Percentiles rank a stretch among this genome's conserved stretches.
Conservation (phyloP, 2,797 vertebrate genomes). For the Schizopygopsis pylzovi region DNA sequence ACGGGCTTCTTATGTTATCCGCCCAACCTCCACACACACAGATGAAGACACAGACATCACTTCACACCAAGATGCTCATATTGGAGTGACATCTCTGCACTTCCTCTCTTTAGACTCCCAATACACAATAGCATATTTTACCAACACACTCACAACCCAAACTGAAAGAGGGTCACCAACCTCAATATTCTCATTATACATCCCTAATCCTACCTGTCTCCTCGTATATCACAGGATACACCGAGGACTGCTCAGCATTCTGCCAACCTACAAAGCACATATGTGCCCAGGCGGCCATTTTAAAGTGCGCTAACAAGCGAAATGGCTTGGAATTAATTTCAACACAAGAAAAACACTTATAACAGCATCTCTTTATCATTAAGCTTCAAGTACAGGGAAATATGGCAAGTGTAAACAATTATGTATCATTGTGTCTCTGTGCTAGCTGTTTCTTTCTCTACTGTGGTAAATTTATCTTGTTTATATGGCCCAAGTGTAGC, state of each 20-base stretch:
- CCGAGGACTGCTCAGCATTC: slow-evolving; percentile 23
- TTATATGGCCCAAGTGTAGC: slow-evolving; percentile 42
- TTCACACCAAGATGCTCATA: slow-evolving; percentile 19
- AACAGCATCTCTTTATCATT: slow-evolving; percentile 20
- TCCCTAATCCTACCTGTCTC: slow-evolving; percentile 29
- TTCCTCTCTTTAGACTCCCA: background rate
- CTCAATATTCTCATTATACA: slow-evolving; percentile 33
- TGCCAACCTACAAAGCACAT: slow-evolving; percentile 36
- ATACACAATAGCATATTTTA: slow-evolving; percentile 18
- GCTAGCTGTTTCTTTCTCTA: slow-evolving; percentile 15
- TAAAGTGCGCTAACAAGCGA: slow-evolving; percentile 13
- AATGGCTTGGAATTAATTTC: slow-evolving; percentile 21
- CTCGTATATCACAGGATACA: slow-evolving; percentile 18
- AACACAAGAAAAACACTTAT: slow-evolving; percentile 30
- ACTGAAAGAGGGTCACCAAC: slow-evolving; percentile 30
- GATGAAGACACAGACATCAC: background rate
- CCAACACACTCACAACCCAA: slow-evolving; percentile 10
- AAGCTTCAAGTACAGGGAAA: slow-evolving; percentile 18
- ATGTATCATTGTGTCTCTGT: slow-evolving; percentile 24
- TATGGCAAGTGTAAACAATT: slow-evolving; percentile 20
- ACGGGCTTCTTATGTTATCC: background rate
- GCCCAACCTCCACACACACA: background rate
- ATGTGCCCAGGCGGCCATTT: slow-evolving; percentile 35
- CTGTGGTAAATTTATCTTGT: slow-evolving; percentile 35
- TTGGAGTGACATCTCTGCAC: slow-evolving; percentile 13